Evolutionary conservation across 2,888 invertebrate species (phyloP).

Genomic region (Cenopis cana): DNA sequence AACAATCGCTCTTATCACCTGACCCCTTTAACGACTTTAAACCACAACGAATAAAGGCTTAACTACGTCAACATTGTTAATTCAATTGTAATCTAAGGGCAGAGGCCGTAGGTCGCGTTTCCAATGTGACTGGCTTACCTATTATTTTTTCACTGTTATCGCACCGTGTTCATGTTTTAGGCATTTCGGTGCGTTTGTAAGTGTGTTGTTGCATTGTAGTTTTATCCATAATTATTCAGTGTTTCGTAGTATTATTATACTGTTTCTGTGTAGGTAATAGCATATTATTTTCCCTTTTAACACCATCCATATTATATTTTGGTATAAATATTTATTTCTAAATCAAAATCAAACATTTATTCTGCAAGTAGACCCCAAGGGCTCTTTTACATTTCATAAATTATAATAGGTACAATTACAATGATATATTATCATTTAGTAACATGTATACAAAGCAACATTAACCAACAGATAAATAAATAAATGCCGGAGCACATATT

Average conservation of each 20-base stretch:
- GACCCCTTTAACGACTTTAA: constrained; percentile 76
- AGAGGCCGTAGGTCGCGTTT: constrained; percentile 51
- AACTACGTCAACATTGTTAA: constrained; percentile 46
- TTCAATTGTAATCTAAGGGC: constrained; percentile 52
- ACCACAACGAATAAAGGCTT: constrained; percentile 54
- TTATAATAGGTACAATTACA: no score
- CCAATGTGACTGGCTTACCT: constrained; percentile 45
- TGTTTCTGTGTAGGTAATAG: background rate
- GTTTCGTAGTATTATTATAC: constrained; percentile 6
- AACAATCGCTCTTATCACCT: constrained; percentile 72
- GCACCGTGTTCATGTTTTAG: constrained; percentile 65
- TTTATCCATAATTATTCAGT: constrained; percentile 56
- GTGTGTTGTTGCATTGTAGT: constrained; percentile 51
- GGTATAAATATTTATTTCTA: no score
- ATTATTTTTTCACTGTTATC: constrained; percentile 71
- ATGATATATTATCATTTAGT: no score
- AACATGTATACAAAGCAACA: no score
- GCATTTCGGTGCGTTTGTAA: constrained; percentile 63
- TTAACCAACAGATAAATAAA: no score
- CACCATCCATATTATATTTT: no score
- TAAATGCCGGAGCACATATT: no score
- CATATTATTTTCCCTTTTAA: no score
- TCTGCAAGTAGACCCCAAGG: no score
- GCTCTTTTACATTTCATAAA: no score
- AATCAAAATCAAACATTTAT: no score